phyloP scores from a whole-genome alignment of 2,888 invertebrate species.

The Aricia artaxerxes region DNA sequence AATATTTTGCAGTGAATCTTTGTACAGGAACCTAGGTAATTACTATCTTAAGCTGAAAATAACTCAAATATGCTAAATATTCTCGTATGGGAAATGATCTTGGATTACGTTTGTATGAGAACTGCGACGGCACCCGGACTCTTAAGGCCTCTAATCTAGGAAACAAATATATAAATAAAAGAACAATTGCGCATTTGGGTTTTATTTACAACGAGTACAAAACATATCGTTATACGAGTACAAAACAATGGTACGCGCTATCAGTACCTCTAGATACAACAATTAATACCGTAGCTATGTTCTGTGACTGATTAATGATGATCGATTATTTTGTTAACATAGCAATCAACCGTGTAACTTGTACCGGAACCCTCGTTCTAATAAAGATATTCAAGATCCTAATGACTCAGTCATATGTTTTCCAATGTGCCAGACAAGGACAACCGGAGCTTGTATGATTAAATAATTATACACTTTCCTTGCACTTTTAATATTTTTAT shows the following conservation, averaged over 20 bases:
- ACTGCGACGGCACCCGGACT: no score
- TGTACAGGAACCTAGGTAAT: no score
- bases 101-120: no score
- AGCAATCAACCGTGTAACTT: not conserved
- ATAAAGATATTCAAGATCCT: not conserved
- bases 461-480: no score
- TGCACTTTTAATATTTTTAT: no score
- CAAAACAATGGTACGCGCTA: constrained; percentile 3
- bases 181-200: not conserved
- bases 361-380: not conserved
- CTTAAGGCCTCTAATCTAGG: not conserved
- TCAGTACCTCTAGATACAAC: not conserved
- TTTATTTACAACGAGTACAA: constrained; percentile 27
- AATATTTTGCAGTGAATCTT: no score
- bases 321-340: not conserved
- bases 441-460: no score
- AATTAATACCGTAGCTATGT: not conserved
- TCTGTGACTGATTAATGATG: not conserved
- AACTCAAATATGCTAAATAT: no score
- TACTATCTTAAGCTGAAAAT: no score
- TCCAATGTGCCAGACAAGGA: no score
- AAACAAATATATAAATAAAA: not conserved
- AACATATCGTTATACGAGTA: not conserved
- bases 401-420: no score
- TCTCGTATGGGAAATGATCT: no score